These are phyloP conservation scores for Chromis chromis DNA, from an alignment of 2,797 vertebrate genomes.

Conservation along the genomic window DNA sequence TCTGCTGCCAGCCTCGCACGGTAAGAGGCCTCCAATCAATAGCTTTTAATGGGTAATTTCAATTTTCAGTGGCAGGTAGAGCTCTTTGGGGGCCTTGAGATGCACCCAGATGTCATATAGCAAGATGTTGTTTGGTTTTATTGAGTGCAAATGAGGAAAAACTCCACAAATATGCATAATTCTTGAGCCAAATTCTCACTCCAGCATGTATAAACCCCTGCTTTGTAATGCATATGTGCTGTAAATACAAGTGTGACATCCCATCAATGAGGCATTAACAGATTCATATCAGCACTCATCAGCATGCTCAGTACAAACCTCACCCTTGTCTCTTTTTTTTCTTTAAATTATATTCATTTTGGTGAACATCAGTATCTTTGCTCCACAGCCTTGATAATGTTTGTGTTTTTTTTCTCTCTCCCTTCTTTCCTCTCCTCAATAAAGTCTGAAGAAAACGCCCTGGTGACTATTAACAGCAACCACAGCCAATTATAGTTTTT, in stretches of 20 bases:
- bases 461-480: slow-evolving; percentile 84
- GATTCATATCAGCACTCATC: slow-evolving; percentile 40
- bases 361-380: slow-evolving; percentile 55
- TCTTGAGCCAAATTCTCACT: no score
- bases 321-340: slow-evolving; percentile 37
- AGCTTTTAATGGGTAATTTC: not conserved
- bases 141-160: no score
- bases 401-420: slow-evolving; percentile 73
- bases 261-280: slow-evolving; percentile 6
- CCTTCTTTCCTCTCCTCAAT: slow-evolving; percentile 46
- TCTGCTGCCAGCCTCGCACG: slow-evolving; percentile 72
- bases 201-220: not conserved
- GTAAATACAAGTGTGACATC: slow-evolving; percentile 49
- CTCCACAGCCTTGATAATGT: slow-evolving; percentile 77
- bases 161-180: no score
- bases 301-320: slow-evolving; percentile 42
- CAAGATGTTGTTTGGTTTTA: no score
- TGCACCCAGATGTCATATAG: not conserved
- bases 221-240: not conserved
- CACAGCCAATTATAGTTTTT: slow-evolving; percentile 90
- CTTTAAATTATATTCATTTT: slow-evolving; percentile 52
- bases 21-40: slow-evolving; percentile 66
- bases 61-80: not conserved
- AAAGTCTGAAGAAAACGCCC: slow-evolving; percentile 81
- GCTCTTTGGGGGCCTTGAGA: not conserved